Percentiles rank a stretch among this genome's conserved stretches.
phyloP scores from a whole-genome alignment of 2,888 invertebrate species.

The Pammene fasciana region DNA sequence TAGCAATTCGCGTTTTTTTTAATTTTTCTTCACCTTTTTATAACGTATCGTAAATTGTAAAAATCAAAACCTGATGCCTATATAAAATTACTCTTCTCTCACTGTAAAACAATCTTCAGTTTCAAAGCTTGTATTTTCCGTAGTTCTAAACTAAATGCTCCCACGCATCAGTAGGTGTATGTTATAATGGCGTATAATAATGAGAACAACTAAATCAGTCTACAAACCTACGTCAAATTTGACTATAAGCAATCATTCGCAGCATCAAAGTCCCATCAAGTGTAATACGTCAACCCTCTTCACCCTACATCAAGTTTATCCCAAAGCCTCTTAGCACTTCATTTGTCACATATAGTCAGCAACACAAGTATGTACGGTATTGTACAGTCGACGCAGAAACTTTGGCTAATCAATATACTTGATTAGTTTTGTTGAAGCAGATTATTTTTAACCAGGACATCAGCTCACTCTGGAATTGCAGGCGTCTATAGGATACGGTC shows the following conservation, averaged over 20 bases:
- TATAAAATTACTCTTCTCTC: neutral
- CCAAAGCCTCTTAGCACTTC: conserved; percentile 23
- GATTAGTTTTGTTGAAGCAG: neutral
- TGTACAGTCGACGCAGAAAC: neutral
- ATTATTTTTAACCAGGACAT: no score
- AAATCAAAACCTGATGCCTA: no score
- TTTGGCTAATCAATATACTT: neutral
- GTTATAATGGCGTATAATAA: neutral
- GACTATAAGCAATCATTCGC: neutral
- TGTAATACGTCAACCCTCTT: conserved; percentile 25
- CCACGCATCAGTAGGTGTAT: neutral
- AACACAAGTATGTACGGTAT: neutral
- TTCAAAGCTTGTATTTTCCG: neutral
- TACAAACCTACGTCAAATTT: conserved; percentile 4
- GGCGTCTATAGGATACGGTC: no score
- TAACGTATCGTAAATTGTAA: no score
- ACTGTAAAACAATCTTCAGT: no score
- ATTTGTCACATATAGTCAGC: conserved; percentile 13
- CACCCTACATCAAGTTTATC: conserved; percentile 11
- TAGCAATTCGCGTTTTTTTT: no score
- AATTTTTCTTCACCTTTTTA: no score
- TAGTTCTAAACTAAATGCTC: neutral
- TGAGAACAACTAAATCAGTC: conserved; percentile 6
- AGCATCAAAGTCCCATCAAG: conserved; percentile 28
- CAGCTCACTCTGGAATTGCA: no score